Evolutionary conservation across 2,888 invertebrate species (phyloP).

Genomic region (Macrophya alboannulata): DNA sequence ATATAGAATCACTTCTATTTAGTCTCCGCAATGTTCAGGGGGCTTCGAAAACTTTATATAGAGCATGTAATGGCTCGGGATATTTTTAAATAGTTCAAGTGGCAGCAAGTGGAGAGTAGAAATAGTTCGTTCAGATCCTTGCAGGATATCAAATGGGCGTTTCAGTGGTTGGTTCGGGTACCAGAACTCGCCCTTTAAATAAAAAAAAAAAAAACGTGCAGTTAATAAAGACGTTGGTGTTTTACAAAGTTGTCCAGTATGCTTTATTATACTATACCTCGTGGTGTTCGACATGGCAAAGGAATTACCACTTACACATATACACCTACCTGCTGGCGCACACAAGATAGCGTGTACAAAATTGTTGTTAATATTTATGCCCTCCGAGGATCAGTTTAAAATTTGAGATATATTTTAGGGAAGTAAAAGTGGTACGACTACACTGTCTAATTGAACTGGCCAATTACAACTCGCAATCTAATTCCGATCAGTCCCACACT

Average conservation of each 20-base stretch:
- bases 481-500: constrained; percentile 9
- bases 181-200: neutral
- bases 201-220: constrained; percentile 28
- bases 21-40: neutral
- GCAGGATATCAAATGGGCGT: constrained; percentile 11
- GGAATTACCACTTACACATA: neutral
- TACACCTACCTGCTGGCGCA: too few relatives aligned
- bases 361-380: constrained; percentile 21
- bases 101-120: neutral
- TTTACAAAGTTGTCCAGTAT: constrained; percentile 47
- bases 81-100: constrained; percentile 23
- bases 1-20: neutral
- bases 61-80: neutral
- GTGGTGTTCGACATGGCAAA: neutral
- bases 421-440: neutral
- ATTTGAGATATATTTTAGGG: constrained; percentile 26
- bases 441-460: neutral
- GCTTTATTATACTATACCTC: neutral
- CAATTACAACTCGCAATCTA: constrained; percentile 26
- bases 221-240: constrained; percentile 51
- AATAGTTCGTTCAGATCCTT: constrained; percentile 4
- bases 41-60: neutral
- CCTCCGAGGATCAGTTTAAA: neutral
- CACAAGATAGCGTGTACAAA: constrained; percentile 31
- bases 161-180: constrained; percentile 20